Base-by-base conservation (phyloP, 2,113 vertebrate species). In the Prunella fulvescens region DNA sequence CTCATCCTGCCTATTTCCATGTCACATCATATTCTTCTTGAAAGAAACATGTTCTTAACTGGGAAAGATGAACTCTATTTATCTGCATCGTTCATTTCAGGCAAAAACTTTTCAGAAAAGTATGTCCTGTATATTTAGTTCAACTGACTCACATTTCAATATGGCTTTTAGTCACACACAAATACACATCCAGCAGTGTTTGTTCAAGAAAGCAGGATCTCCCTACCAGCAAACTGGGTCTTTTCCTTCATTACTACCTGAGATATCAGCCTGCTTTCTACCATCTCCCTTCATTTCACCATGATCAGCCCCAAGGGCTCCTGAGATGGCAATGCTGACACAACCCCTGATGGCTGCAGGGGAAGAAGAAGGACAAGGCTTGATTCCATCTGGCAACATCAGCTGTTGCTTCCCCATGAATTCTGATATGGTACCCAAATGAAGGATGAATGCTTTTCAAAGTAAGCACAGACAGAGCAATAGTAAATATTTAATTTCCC, bases 231-330 rank as follows among this genome's bases (percentile, higher is more conserved):
- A 93, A 95, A 95, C 42, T 57, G 66, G 57, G 64, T 72, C 23
- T 44, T 66, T 96, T 95, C 94, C 95, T 97, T 97, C 97, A 97
- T 98, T 97, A 97, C 94, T 94, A 94, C 84, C 95, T 98, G 97
- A 94, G 93, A 97, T 97, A 97, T 97, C 97, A 97, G 93, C 93
- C 96, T 95, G 81, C 81, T 95, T 96, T 97, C 96, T 96, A 97
- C 95, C 95, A 98, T 98, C 98, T 97, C 96, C 96, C 95, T 97
- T 98, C 95, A 97, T 98, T 98, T 98, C 96, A 98, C 94, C 97
- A 96, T 80, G 96, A 97, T 91, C 90, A 94, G 95, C 93, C 98
- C 96, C 78, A 92, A 86, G 95, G 96, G 90, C 86, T 98, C 90
- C 92, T 42, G 80, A 93, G 94, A 98, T 92, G 94, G 96, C 97